Percentiles rank a stretch among this genome's conserved stretches.
phyloP scores from a whole-genome alignment of 2,797 vertebrate genomes.

The Iguana delicatissima region DNA sequence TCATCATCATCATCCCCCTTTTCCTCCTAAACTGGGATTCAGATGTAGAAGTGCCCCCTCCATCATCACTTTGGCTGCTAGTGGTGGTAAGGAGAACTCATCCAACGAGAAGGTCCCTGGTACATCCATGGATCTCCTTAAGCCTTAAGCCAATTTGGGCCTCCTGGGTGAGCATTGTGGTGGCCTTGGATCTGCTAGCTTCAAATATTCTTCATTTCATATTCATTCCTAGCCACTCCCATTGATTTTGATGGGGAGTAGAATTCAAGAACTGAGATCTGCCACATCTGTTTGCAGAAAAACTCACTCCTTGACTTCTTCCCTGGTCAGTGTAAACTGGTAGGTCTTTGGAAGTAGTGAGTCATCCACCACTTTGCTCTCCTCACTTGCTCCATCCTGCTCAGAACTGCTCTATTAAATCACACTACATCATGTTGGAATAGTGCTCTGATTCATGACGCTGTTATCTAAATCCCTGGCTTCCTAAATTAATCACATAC shows the following conservation, averaged over 20 bases:
- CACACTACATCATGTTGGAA: not conserved
- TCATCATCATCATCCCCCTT: too few species aligned
- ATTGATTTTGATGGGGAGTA: not conserved
- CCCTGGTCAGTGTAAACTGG: not conserved
- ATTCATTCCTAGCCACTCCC: not conserved
- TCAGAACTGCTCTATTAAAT: not conserved
- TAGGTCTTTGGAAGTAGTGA: not conserved
- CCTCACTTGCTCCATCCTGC: not conserved
- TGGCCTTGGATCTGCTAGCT: not conserved
- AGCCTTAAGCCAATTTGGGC: not conserved
- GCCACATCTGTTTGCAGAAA: too few species aligned
- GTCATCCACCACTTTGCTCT: not conserved
- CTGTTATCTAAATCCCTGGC: not conserved
- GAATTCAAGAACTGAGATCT: not conserved
- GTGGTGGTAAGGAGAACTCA: not conserved
- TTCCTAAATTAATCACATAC: not conserved
- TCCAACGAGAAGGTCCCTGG: not conserved
- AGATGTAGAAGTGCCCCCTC: not conserved
- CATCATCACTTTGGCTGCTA: not conserved
- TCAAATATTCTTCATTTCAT: not conserved
- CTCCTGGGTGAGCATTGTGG: not conserved
- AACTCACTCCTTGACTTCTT: not conserved
- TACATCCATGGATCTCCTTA: not conserved
- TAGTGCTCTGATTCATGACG: not conserved
- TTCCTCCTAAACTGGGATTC: too few species aligned